These are phyloP conservation scores for Pheosia gnoma DNA, from an alignment of 2,888 invertebrate genomes.

Conservation along the genomic window DNA sequence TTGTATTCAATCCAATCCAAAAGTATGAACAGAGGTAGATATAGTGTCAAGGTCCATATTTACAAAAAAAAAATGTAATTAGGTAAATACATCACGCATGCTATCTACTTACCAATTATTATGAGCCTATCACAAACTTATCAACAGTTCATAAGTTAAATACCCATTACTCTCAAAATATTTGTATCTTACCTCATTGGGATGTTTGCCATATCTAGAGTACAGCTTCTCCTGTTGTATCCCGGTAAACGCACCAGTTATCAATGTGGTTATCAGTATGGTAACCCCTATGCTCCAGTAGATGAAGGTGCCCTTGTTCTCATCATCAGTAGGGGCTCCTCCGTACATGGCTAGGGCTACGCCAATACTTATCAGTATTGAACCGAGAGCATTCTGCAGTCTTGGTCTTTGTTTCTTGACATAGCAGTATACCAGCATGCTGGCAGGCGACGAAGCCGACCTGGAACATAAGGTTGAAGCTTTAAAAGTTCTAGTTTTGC, in stretches of 20 bases:
- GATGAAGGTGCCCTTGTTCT: conserved; percentile 59
- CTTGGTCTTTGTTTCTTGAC: conserved; percentile 64
- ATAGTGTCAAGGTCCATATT: neutral
- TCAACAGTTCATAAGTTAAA: neutral
- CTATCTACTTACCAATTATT: too few relatives aligned
- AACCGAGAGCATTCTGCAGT: conserved; percentile 63
- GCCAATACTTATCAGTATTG: conserved; percentile 68
- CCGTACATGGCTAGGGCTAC: conserved; percentile 73
- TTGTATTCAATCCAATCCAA: neutral
- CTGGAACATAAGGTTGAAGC: conserved; percentile 42
- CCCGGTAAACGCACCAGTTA: conserved; percentile 74
- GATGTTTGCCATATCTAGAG: conserved; percentile 73
- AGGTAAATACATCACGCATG: too few relatives aligned
- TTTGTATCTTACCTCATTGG: conserved; percentile 62
- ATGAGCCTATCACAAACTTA: neutral
- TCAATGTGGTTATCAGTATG: conserved; percentile 61
- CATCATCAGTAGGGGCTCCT: conserved; percentile 62
- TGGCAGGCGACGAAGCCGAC: conserved; percentile 75
- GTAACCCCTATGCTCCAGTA: conserved; percentile 73
- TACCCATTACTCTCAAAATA: neutral
- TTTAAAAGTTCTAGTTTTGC: neutral
- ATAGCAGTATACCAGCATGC: conserved; percentile 73
- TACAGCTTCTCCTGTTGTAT: conserved; percentile 74
- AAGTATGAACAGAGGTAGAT: neutral
- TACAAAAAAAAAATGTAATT: neutral